phyloP scores from a whole-genome alignment of 2,797 vertebrate genomes.

The Xiphorhynchus erythropygius region DNA sequence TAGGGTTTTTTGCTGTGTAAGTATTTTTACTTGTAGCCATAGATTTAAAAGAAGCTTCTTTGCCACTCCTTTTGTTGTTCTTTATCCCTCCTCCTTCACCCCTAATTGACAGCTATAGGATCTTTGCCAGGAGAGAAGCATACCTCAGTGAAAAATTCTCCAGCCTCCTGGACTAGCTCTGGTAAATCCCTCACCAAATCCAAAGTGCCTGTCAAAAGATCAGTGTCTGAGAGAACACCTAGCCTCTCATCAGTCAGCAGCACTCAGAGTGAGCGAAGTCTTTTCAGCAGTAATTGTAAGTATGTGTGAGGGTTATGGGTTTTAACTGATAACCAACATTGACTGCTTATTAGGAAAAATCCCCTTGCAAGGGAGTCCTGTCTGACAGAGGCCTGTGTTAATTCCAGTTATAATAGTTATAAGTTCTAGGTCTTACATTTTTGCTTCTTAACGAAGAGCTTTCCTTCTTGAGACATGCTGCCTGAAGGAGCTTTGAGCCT shows the following conservation, averaged over 20 bases:
- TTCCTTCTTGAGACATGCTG: not conserved
- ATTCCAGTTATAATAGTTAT: not conserved
- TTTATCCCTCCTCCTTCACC: not conserved
- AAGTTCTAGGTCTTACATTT: not conserved
- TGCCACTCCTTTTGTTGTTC: not conserved
- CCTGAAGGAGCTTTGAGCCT: not conserved
- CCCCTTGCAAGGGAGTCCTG: not conserved
- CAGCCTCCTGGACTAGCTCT: not conserved
- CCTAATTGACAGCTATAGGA: not conserved
- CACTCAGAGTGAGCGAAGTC: constrained; percentile 65
- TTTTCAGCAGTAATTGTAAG: constrained; percentile 77
- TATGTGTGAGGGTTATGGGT: not conserved
- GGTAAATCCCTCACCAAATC: constrained; percentile 42
- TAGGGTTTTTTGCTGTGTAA: not conserved
- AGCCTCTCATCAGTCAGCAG: constrained; percentile 74
- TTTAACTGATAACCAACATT: not conserved
- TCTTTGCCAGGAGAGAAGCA: constrained; percentile 29
- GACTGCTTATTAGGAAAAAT: not conserved
- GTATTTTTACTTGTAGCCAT: not conserved
- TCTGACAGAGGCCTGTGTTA: not conserved
- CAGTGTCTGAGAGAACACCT: constrained; percentile 61
- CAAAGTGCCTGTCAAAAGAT: constrained; percentile 75
- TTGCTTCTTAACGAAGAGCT: not conserved
- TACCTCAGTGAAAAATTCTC: constrained; percentile 59
- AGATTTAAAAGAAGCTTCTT: not conserved